phyloP scores from a whole-genome alignment of 2,113 vertebrate species.

The Macroglossus sobrinus region DNA sequence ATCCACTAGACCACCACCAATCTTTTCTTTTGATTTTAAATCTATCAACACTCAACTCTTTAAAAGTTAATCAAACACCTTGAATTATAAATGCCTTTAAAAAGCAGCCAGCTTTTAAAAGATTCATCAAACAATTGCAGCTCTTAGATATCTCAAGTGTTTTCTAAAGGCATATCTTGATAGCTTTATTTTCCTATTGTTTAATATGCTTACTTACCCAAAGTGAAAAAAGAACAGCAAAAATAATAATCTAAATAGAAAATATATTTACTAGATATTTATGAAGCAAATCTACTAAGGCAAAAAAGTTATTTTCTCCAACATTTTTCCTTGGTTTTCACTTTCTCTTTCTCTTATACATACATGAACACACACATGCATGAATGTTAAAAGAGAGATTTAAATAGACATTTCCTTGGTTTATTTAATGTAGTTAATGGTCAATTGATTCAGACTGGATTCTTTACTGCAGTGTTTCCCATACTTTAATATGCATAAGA shows the following conservation, averaged over 20 bases:
- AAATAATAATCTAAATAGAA: not conserved
- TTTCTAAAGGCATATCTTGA: conserved; percentile 25
- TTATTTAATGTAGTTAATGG: not conserved
- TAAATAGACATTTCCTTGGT: not conserved
- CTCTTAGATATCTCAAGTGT: conserved; percentile 4
- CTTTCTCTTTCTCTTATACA: not conserved
- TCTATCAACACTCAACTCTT: conserved; percentile 53
- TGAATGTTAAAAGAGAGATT: not conserved
- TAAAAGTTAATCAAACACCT: conserved; percentile 67
- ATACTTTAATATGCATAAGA: not conserved
- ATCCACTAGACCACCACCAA: not conserved
- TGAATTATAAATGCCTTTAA: conserved; percentile 67
- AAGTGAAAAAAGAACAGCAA: not conserved
- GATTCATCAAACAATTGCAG: conserved; percentile 52
- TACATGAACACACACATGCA: not conserved
- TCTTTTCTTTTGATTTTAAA: conserved; percentile 49
- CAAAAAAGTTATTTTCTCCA: not conserved
- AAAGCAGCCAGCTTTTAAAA: conserved; percentile 53
- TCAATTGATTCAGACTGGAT: not conserved
- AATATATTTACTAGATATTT: not conserved
- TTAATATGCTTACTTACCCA: not conserved
- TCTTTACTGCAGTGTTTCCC: not conserved
- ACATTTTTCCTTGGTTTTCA: not conserved
- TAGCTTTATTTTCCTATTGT: conserved; percentile 17
- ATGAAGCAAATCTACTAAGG: not conserved